Evolutionary conservation across 2,888 invertebrate genomes (phyloP).

Genomic region (Autographa gamma): DNA sequence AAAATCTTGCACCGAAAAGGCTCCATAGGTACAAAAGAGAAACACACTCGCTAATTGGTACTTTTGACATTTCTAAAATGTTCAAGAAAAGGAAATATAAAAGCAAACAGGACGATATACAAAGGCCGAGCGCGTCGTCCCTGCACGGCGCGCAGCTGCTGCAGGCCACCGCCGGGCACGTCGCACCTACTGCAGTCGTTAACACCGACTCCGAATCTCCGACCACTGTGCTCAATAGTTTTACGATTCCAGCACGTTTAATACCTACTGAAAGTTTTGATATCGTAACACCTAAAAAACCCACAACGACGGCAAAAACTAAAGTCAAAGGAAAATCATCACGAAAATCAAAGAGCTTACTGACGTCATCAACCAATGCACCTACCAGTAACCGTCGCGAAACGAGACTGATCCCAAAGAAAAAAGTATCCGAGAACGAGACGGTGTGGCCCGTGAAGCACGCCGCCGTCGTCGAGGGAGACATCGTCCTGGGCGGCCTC

Average conservation of each 20-base stretch:
- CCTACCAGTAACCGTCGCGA: constrained; percentile 39
- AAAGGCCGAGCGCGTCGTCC: constrained; percentile 65
- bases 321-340: constrained; percentile 38
- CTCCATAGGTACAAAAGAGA: constrained; percentile 59
- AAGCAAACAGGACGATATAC: constrained; percentile 43
- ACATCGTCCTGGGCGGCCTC: constrained; percentile 94
- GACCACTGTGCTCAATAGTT: constrained; percentile 3
- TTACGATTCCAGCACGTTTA: constrained; percentile 38
- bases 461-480: constrained; percentile 94
- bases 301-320: constrained; percentile 16
- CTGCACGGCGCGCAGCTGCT: constrained; percentile 48
- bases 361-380: constrained; percentile 11
- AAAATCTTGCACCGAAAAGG: constrained; percentile 21
- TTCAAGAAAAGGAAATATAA: constrained; percentile 69
- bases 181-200: background rate
- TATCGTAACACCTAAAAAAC: background rate
- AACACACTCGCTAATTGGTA: constrained; percentile 75
- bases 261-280: constrained; percentile 43
- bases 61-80: constrained; percentile 78
- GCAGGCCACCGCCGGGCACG: background rate
- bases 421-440: constrained; percentile 68
- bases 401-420: constrained; percentile 53
- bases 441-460: constrained; percentile 92
- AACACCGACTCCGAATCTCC: background rate
- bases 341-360: constrained; percentile 55